Conservation (phyloP, 2,888 invertebrate species). For the Heteromyza rotundicornis region DNA sequence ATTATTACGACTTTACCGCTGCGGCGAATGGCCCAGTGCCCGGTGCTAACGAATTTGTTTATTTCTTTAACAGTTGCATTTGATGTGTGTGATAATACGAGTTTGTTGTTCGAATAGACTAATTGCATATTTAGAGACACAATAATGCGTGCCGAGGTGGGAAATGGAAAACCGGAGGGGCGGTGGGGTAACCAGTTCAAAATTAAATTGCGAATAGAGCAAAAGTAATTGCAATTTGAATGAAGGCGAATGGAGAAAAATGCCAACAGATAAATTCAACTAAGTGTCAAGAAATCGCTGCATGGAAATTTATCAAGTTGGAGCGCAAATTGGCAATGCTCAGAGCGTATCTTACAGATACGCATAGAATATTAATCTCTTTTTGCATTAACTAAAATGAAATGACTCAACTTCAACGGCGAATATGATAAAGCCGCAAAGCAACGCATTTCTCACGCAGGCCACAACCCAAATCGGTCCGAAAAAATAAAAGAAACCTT, state of each 20-base stretch:
- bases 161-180: too few relatives aligned
- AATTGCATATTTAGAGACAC: constrained; percentile 14
- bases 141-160: constrained; percentile 14
- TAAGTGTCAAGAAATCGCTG: constrained; percentile 54
- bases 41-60: constrained; percentile 32
- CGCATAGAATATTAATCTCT: constrained; percentile 53
- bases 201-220: constrained; percentile 50
- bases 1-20: too few relatives aligned
- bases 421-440: constrained; percentile 25
- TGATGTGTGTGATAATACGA: constrained; percentile 26
- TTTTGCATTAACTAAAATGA: constrained; percentile 48
- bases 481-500: constrained; percentile 23
- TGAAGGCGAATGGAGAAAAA: constrained; percentile 52
- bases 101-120: too few relatives aligned
- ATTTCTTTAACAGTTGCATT: constrained; percentile 36
- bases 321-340: constrained; percentile 43
- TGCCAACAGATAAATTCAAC: constrained; percentile 54
- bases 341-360: constrained; percentile 38
- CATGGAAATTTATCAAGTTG: constrained; percentile 55
- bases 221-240: constrained; percentile 54
- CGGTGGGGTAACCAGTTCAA: too few relatives aligned
- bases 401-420: constrained; percentile 39
- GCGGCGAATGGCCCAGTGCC: too few relatives aligned
- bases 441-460: constrained; percentile 17
- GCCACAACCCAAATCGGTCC: constrained; percentile 19